These are phyloP conservation scores for Cheilosia impressa DNA, from an alignment of 2,888 invertebrate species.

Conservation along the genomic window DNA sequence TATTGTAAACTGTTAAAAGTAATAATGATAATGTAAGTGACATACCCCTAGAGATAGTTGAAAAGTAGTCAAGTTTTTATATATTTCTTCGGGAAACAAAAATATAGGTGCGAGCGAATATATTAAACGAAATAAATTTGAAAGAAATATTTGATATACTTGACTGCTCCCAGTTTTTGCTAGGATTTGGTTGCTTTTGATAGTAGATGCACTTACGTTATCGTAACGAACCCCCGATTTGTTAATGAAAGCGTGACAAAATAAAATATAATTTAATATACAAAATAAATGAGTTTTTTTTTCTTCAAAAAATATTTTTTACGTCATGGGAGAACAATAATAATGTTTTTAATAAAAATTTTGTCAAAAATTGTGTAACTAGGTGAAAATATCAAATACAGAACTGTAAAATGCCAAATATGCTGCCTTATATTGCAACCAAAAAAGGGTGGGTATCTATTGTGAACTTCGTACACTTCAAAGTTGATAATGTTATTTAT, in stretches of 20 bases:
- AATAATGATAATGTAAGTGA: slow-evolving; percentile 50
- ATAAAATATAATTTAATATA: slow-evolving; percentile 57
- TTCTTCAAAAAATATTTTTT: neutral
- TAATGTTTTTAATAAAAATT: too few species aligned
- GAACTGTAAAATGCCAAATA: too few species aligned
- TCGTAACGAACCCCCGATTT: slow-evolving; percentile 73
- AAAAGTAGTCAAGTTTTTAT: slow-evolving; percentile 15
- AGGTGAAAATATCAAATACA: too few species aligned
- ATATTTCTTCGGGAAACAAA: slow-evolving; percentile 54
- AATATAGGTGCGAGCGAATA: slow-evolving; percentile 76
- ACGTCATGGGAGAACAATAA: too few species aligned
- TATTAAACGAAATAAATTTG: slow-evolving; percentile 28
- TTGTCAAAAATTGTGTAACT: too few species aligned
- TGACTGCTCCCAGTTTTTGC: slow-evolving; percentile 12
- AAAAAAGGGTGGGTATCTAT: too few species aligned
- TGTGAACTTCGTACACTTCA: too few species aligned
- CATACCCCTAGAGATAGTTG: slow-evolving; percentile 11
- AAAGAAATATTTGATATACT: slow-evolving; percentile 43
- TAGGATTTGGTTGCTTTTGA: slow-evolving; percentile 18
- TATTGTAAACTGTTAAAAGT: slow-evolving; percentile 60
- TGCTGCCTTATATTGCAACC: too few species aligned
- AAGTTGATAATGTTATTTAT: too few species aligned
- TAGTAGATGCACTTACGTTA: slow-evolving; percentile 37
- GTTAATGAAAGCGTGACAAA: slow-evolving; percentile 68
- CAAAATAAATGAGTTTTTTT: slow-evolving; percentile 16